Percentiles rank a stretch among this genome's conserved stretches.
phyloP scores from a whole-genome alignment of 2,888 invertebrate species.

The Parnassius smintheus region DNA sequence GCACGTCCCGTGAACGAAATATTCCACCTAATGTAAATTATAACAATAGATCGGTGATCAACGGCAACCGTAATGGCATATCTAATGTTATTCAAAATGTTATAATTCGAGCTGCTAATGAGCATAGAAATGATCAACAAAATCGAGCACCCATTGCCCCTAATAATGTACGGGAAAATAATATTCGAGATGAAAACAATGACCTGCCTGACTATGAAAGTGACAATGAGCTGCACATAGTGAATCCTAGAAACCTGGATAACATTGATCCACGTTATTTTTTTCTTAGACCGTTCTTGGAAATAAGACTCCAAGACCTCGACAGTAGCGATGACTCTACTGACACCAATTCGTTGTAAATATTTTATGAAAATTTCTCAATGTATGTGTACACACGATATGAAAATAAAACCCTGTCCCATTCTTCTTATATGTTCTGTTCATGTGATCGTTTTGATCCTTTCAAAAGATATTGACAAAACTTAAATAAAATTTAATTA shows the following conservation, averaged over 20 bases:
- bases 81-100: neutral
- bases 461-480: no score
- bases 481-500: no score
- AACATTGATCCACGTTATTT: neutral
- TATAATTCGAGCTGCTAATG: neutral
- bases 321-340: slow-evolving; percentile 10
- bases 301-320: neutral
- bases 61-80: no score
- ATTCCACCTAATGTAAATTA: no score
- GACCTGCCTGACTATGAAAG: slow-evolving; percentile 6
- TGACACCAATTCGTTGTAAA: slow-evolving; percentile 13
- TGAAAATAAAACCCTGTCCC: neutral
- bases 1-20: neutral
- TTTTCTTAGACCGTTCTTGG: neutral
- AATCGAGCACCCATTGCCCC: neutral
- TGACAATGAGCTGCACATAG: neutral
- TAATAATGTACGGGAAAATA: neutral
- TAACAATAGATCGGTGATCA: no score
- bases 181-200: neutral
- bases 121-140: neutral
- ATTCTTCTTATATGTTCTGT: no score
- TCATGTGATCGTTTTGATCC: no score
- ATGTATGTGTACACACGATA: neutral
- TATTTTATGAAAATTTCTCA: neutral
- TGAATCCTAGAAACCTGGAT: neutral